These are phyloP conservation scores for Drosophila suzukii DNA, from an alignment of 1,140 invertebrate genomes.

Conservation along the genomic window DNA sequence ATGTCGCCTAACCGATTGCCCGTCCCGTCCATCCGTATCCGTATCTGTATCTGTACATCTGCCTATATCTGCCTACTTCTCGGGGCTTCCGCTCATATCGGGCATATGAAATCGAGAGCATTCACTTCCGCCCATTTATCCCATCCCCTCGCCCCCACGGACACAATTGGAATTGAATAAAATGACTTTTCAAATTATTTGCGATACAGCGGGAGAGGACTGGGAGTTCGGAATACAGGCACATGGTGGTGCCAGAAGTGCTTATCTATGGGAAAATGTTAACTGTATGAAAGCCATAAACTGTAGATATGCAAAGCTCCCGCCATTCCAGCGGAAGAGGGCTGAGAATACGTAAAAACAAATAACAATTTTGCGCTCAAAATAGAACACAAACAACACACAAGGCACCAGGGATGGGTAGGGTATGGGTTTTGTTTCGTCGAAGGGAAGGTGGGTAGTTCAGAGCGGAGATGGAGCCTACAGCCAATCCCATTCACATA, in stretches of 20 bases:
- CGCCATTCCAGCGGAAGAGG: slow-evolving; percentile 22
- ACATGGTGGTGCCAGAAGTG: slow-evolving; percentile 66
- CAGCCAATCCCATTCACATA: slow-evolving; percentile 43
- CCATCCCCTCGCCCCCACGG: not conserved
- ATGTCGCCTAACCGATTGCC: slow-evolving; percentile 51
- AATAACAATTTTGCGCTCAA: slow-evolving; percentile 76
- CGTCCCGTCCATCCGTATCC: slow-evolving; percentile 14
- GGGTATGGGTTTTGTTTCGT: not conserved
- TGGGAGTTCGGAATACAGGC: slow-evolving; percentile 4
- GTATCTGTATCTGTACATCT: not conserved
- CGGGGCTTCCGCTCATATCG: slow-evolving; percentile 54
- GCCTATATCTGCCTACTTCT: slow-evolving; percentile 26
- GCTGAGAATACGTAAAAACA: slow-evolving; percentile 62
- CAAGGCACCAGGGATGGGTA: slow-evolving; percentile 12
- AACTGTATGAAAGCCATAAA: slow-evolving; percentile 78
- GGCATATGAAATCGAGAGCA: slow-evolving; percentile 59
- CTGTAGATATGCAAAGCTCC: slow-evolving; percentile 74
- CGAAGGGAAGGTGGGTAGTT: slow-evolving; percentile 1
- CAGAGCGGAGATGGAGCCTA: not conserved
- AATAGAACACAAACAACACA: slow-evolving; percentile 75
- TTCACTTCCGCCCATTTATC: slow-evolving; percentile 43
- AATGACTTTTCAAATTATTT: slow-evolving; percentile 78
- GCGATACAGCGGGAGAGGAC: slow-evolving; percentile 26
- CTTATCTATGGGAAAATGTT: slow-evolving; percentile 78
- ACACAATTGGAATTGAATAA: slow-evolving; percentile 76